Evolutionary conservation across 1,140 invertebrate genomes (phyloP).

Genomic region (Thalassaphorura encarpata): DNA sequence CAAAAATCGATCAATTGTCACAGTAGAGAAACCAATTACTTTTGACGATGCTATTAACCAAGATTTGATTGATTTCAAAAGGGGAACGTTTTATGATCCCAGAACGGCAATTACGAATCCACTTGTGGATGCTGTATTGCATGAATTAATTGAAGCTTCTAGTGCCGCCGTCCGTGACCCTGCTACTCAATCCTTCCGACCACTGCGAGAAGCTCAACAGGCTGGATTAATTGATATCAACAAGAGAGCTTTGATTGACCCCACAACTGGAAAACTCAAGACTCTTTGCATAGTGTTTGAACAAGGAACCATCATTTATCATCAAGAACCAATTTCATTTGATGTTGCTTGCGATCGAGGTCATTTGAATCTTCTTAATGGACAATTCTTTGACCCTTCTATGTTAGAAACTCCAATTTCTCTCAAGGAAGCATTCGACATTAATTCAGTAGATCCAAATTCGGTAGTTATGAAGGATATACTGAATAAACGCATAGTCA

Average conservation of each 20-base stretch:
- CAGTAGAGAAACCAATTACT: slow-evolving; percentile 56
- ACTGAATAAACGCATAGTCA: slow-evolving; percentile 65
- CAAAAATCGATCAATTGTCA: slow-evolving; percentile 59
- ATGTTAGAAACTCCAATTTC: slow-evolving; percentile 46
- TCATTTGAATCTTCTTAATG: slow-evolving; percentile 57
- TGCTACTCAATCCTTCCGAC: slow-evolving; percentile 58
- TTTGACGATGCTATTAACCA: slow-evolving; percentile 48
- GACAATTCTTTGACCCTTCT: slow-evolving; percentile 62
- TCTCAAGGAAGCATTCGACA: slow-evolving; percentile 69
- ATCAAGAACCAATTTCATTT: slow-evolving; percentile 60
- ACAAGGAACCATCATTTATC: slow-evolving; percentile 56
- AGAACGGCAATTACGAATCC: slow-evolving; percentile 52
- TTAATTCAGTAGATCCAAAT: slow-evolving; percentile 74
- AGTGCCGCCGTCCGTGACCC: slow-evolving; percentile 68
- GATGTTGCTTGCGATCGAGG: slow-evolving; percentile 63
- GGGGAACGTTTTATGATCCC: slow-evolving; percentile 42
- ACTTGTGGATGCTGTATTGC: slow-evolving; percentile 64
- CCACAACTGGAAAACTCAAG: slow-evolving; percentile 50
- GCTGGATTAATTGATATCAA: slow-evolving; percentile 59
- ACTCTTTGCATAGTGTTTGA: slow-evolving; percentile 62
- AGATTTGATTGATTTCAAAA: slow-evolving; percentile 39
- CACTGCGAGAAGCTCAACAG: slow-evolving; percentile 56
- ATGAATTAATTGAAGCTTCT: slow-evolving; percentile 62
- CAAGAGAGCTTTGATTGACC: slow-evolving; percentile 55
- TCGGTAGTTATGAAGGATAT: slow-evolving; percentile 79